Conservation (phyloP, 2,797 vertebrate species). For the Rhincodon typus region DNA sequence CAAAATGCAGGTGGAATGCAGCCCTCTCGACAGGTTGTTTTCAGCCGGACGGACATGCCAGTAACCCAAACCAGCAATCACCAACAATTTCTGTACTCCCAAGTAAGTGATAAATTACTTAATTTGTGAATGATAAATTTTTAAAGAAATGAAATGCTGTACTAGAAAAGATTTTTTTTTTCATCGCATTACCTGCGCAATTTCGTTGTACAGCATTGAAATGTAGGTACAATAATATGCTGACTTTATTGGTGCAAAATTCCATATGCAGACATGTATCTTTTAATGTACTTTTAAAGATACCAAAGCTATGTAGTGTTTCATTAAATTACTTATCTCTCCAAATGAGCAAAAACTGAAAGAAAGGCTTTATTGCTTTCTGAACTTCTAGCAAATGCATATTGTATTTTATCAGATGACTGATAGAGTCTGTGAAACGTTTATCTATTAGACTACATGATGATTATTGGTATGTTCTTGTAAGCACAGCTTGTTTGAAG, state of each 20-base stretch:
- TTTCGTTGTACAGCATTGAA: background rate
- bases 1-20: slow-evolving; percentile 27
- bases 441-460: background rate
- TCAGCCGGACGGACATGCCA: slow-evolving; percentile 23
- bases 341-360: background rate
- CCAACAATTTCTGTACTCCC: slow-evolving; percentile 25
- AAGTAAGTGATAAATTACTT: slow-evolving; percentile 28
- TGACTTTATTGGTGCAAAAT: background rate
- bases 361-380: background rate
- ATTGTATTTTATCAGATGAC: background rate
- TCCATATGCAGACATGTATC: background rate
- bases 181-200: background rate
- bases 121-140: background rate
- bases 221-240: background rate
- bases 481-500: background rate
- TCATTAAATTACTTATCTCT: background rate
- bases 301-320: background rate
- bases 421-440: background rate
- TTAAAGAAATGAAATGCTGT: background rate
- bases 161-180: background rate
- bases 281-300: background rate
- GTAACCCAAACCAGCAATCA: slow-evolving; percentile 23
- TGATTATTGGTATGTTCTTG: background rate
- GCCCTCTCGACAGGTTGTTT: slow-evolving; percentile 28
- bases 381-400: background rate